A percentile compares a stretch with the other conserved stretches of the same genome.
These are phyloP conservation scores for Brotula barbata DNA, from an alignment of 2,797 vertebrate genomes.

Conservation along the genomic window DNA sequence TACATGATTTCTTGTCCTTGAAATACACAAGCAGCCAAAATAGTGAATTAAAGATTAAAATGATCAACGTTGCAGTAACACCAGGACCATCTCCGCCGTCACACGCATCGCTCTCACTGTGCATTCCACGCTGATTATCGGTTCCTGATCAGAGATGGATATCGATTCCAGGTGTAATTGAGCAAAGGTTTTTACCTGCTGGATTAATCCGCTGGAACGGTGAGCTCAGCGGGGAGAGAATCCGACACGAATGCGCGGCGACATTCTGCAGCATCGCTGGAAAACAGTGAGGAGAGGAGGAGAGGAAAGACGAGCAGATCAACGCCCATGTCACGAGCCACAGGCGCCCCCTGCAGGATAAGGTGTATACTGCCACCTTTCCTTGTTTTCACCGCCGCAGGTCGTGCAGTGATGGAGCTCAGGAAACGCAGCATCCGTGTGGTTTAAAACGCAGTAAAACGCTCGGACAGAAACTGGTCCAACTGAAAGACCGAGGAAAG, in stretches of 20 bases:
- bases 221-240: slow-evolving; percentile 11
- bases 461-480: no score
- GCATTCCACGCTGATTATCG: no score
- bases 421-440: no score
- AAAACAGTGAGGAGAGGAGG: slow-evolving; percentile 52
- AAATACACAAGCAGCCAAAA: background rate
- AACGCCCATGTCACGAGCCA: slow-evolving; percentile 24
- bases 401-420: no score
- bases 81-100: no score
- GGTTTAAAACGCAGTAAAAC: no score
- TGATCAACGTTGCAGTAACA: background rate
- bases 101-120: no score
- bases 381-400: no score
- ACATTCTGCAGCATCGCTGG: slow-evolving; percentile 58
- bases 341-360: slow-evolving; percentile 60
- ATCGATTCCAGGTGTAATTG: background rate
- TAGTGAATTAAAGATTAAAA: background rate
- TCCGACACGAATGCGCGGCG: slow-evolving; percentile 25
- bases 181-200: no score
- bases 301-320: slow-evolving; percentile 2
- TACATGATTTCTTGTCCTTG: background rate
- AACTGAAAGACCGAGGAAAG: no score
- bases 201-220: slow-evolving; percentile 12
- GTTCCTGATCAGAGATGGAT: slow-evolving; percentile 11
- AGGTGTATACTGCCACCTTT: fast-evolving